Conservation (phyloP, 2,113 vertebrate species). For the Scomber colias region DNA sequence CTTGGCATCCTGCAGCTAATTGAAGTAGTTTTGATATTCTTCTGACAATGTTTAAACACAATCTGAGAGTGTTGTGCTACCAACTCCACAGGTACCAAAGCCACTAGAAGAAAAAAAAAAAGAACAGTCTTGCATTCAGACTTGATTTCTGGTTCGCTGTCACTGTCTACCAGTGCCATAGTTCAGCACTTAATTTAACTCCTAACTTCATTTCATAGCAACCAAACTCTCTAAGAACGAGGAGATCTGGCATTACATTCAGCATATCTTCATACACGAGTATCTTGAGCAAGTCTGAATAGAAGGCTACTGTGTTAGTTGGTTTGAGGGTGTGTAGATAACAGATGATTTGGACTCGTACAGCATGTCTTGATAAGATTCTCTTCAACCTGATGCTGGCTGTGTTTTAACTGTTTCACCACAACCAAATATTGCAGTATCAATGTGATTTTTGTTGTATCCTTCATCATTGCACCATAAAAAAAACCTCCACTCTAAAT, state of each 20-base stretch:
- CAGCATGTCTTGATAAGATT: conserved; percentile 5
- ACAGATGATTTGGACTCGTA: conserved; percentile 21
- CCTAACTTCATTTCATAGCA: conserved; percentile 3
- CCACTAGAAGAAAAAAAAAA: not conserved
- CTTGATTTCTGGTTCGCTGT: conserved; percentile 6
- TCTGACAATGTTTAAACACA: not conserved
- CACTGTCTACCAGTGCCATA: conserved; percentile 12
- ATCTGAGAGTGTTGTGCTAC: conserved; percentile 4
- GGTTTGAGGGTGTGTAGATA: conserved; percentile 50
- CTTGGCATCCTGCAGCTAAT: not conserved
- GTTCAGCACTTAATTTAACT: conserved; percentile 22
- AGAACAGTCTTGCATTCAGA: conserved; percentile 20
- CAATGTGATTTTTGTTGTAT: not conserved
- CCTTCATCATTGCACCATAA: not conserved
- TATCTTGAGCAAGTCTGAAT: conserved; percentile 36
- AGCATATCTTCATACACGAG: conserved; percentile 12
- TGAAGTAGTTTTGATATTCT: conserved; percentile 13
- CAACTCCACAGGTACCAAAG: conserved; percentile 51
- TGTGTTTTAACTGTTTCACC: conserved; percentile 51
- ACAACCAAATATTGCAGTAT: conserved; percentile 33
- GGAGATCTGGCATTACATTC: not conserved
- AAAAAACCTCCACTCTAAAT: not conserved
- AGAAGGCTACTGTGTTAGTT: conserved; percentile 42
- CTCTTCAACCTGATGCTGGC: not conserved
- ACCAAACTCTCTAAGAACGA: not conserved